These are phyloP conservation scores for Leptosomus discolor DNA, from an alignment of 2,113 vertebrate species.

Conservation along the genomic window DNA sequence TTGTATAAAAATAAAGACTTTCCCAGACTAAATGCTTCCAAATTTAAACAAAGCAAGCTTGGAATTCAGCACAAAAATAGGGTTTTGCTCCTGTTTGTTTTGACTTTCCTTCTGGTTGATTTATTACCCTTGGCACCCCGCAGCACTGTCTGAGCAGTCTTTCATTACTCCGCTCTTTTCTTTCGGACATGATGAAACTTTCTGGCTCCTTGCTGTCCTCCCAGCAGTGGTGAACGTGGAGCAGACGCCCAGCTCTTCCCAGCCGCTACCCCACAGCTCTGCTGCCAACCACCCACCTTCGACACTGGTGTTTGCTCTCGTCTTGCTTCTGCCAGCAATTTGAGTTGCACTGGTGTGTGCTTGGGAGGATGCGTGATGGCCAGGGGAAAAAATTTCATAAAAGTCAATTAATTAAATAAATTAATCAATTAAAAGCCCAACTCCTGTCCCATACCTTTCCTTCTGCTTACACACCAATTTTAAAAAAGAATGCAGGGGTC, in stretches of 20 bases:
- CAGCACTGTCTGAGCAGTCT: conserved; percentile 1
- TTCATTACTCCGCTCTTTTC: conserved; percentile 29
- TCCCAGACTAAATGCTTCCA: not conserved
- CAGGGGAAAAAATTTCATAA: accelerated
- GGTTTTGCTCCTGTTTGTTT: conserved; percentile 25
- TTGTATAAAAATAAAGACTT: not conserved
- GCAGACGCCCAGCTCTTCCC: not conserved
- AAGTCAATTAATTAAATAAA: not conserved
- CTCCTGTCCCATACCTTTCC: not conserved
- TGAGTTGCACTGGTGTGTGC: not conserved
- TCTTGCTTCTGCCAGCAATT: not conserved
- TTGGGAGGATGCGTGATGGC: not conserved
- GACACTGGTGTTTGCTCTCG: accelerated
- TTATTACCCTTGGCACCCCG: conserved; percentile 7
- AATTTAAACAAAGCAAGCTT: not conserved
- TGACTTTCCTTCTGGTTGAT: conserved; percentile 29
- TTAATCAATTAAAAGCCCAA: not conserved
- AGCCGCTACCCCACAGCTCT: not conserved
- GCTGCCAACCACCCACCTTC: not conserved
- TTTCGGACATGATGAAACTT: conserved; percentile 52
- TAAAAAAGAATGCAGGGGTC: accelerated
- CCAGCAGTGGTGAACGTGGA: not conserved
- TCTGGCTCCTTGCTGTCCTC: conserved; percentile 29
- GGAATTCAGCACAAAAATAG: not conserved
- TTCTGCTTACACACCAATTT: not conserved